Percentiles rank a stretch among this genome's conserved stretches.
Conservation (phyloP, 2,888 invertebrate species). For the Sphaerolaimus hirsutus region DNA sequence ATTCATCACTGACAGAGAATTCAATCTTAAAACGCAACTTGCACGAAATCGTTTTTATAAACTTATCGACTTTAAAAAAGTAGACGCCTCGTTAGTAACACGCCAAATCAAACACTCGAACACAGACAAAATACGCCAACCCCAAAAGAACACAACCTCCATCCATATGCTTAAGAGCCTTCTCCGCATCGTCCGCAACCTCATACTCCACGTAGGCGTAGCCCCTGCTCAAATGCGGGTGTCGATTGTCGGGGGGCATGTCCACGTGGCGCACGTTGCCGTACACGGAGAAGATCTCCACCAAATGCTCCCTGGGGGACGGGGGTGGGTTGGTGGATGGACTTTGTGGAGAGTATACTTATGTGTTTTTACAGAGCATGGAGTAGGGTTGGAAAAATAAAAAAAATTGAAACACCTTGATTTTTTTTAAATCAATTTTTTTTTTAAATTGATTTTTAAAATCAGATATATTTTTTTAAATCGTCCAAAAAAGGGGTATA, state of each 20-base stretch:
- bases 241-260: constrained; percentile 61
- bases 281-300: constrained; percentile 55
- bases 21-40: too few relatives aligned
- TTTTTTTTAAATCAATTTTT: too few relatives aligned
- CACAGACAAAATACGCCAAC: background rate
- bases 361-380: too few relatives aligned
- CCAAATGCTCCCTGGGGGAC: constrained; percentile 44
- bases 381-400: too few relatives aligned
- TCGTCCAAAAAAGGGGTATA: too few relatives aligned
- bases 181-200: constrained; percentile 78
- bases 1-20: too few relatives aligned
- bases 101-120: background rate
- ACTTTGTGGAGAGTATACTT: too few relatives aligned
- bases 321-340: too few relatives aligned
- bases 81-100: background rate
- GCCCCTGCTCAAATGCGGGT: constrained; percentile 64
- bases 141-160: constrained; percentile 41
- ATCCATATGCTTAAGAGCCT: constrained; percentile 98
- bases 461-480: too few relatives aligned
- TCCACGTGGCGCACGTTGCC: constrained; percentile 57
- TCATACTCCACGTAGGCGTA: constrained; percentile 85
- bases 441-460: too few relatives aligned
- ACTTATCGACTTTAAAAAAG: background rate
- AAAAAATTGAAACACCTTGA: too few relatives aligned
- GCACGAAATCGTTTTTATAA: background rate